Conservation (phyloP, 2,888 invertebrate species). For the Parnassius glacialis region DNA sequence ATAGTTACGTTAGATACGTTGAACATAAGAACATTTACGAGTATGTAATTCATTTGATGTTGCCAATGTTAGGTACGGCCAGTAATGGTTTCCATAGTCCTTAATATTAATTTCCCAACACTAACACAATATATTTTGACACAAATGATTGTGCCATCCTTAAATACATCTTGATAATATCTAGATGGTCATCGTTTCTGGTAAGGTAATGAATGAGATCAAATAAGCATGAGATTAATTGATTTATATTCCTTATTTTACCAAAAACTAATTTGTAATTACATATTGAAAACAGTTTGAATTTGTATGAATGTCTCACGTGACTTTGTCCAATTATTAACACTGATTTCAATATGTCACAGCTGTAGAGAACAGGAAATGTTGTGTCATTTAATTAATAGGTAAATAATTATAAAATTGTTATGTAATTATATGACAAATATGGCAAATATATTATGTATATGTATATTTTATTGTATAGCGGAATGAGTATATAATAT, state of each 20-base stretch:
- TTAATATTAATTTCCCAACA: slow-evolving; percentile 37
- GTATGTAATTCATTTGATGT: slow-evolving; percentile 43
- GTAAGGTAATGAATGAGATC: slow-evolving; percentile 32
- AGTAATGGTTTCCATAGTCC: slow-evolving; percentile 54
- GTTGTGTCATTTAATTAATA: slow-evolving; percentile 75
- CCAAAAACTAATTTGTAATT: slow-evolving; percentile 38
- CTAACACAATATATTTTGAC: slow-evolving; percentile 45
- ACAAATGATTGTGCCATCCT: slow-evolving; percentile 67
- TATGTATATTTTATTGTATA: slow-evolving; percentile 79
- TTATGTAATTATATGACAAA: slow-evolving; percentile 75
- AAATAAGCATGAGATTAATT: slow-evolving; percentile 5
- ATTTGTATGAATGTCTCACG: not conserved
- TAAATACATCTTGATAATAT: slow-evolving; percentile 37
- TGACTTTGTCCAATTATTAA: slow-evolving; percentile 28
- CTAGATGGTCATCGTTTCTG: slow-evolving; percentile 35
- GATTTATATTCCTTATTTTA: slow-evolving; percentile 36
- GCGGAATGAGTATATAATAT: slow-evolving; percentile 68
- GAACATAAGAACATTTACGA: slow-evolving; percentile 31
- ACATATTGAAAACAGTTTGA: slow-evolving; percentile 34
- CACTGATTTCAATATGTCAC: slow-evolving; percentile 54
- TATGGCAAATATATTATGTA: slow-evolving; percentile 72
- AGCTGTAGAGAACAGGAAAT: slow-evolving; percentile 62
- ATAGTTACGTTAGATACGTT: slow-evolving; percentile 45
- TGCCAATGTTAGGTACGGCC: slow-evolving; percentile 60
- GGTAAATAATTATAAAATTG: slow-evolving; percentile 65